A percentile compares a stretch with the other conserved stretches of the same genome.
Evolutionary conservation across 2,797 vertebrate genomes (phyloP).

Genomic region (Naso thynnoides): DNA sequence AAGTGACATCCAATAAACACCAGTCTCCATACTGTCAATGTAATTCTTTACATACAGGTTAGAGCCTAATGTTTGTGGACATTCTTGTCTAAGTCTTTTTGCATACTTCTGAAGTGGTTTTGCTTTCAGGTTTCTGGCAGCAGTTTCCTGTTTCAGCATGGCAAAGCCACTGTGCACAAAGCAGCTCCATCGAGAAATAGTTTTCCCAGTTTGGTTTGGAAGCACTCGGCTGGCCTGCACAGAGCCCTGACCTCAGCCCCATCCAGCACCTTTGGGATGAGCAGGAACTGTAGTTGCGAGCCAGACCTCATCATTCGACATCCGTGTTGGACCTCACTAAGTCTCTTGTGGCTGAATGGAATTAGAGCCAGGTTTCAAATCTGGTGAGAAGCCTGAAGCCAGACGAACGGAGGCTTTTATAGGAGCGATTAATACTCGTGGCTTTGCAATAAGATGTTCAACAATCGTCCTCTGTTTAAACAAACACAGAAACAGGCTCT

Average conservation of each 20-base stretch:
- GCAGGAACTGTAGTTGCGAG: background rate
- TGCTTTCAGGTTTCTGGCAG: background rate
- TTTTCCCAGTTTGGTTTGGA: background rate
- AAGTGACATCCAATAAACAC: background rate
- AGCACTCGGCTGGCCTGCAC: background rate
- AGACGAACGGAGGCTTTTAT: background rate
- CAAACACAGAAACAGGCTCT: background rate
- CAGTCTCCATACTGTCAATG: background rate
- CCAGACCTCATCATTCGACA: background rate
- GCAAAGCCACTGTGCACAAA: too few relatives aligned
- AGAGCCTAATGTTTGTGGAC: background rate
- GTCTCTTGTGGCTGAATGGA: background rate
- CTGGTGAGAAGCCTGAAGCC: background rate
- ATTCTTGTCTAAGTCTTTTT: background rate
- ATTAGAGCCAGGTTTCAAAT: slow-evolving; percentile 1
- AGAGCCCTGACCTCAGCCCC: background rate
- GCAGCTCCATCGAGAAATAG: background rate
- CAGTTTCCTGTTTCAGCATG: background rate
- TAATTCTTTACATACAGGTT: background rate
- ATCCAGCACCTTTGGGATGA: background rate
- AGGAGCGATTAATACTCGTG: background rate
- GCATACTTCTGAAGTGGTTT: background rate
- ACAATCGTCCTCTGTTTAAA: background rate
- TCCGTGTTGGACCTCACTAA: background rate
- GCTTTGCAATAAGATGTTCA: background rate